A percentile compares a stretch with the other conserved stretches of the same genome.
Evolutionary conservation across 2,888 invertebrate genomes (phyloP).

Genomic region (Hypolimnas misippus): DNA sequence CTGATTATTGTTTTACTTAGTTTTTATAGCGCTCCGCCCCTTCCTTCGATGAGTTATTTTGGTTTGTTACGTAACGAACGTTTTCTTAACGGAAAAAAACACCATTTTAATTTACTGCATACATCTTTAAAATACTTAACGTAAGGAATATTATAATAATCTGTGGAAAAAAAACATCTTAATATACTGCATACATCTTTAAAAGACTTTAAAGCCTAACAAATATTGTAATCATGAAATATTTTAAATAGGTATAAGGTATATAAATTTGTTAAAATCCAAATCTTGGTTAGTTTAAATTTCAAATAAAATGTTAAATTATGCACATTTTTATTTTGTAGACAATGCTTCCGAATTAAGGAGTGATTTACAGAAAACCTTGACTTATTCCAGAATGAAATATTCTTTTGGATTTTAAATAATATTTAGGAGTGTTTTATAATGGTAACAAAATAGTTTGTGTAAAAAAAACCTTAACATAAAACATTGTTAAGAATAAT

Average conservation of each 20-base stretch:
- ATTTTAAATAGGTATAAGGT: too few species aligned
- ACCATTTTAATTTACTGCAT: not conserved
- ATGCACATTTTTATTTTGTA: not conserved
- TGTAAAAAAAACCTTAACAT: too few species aligned
- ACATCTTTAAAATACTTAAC: not conserved
- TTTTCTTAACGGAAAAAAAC: not conserved
- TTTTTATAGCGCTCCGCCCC: constrained; percentile 24
- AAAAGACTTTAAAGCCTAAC: not conserved
- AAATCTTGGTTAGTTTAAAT: too few species aligned
- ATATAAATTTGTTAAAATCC: too few species aligned
- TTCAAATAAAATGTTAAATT: not conserved
- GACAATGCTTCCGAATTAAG: not conserved
- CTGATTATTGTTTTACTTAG: constrained; percentile 71
- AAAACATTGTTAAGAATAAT: too few species aligned
- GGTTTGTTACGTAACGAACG: constrained; percentile 18
- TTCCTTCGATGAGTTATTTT: constrained; percentile 17
- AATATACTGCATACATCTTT: not conserved
- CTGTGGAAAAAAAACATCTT: not conserved
- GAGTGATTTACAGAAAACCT: not conserved
- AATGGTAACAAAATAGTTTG: too few species aligned
- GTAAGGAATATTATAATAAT: not conserved
- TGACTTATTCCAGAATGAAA: not conserved
- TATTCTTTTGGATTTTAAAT: not conserved
- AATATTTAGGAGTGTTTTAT: too few species aligned
- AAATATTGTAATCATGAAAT: not conserved